Evolutionary conservation across 1,140 invertebrate genomes (phyloP), one percentile per base, ranked within the genome.

Genomic region (Mya arenaria): DNA sequence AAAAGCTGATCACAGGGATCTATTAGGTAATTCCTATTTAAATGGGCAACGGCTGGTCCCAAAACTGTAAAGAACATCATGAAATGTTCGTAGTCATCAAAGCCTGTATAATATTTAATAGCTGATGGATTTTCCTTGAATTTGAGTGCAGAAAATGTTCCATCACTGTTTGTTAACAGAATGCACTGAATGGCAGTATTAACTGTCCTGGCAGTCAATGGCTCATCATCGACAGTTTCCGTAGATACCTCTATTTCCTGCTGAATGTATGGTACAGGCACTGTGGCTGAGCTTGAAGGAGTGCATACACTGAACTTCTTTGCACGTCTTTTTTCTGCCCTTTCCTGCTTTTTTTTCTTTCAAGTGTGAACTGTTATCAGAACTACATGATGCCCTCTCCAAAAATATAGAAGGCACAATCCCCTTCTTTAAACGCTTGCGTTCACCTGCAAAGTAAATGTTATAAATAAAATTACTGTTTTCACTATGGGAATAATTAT

Each of bases 21-120:
- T n/a, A n/a, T 86, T 82, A 17, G 84, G 81, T 3, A 82, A 19
- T n/a, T 71, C 77, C 25, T 84, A 19, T 44, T 81, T 84, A 19
- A 84, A 36, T 39, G 66, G 77, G 60, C 82, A 58, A n/a, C 81
- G 36, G 68, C 73, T 17, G 62, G 66, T 19, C 71, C 80, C 1
- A 82, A 44, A 4, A 48, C 15, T 28, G 28, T 30, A 55, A 73
- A 85, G 17, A 85, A 74, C 23, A 80, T 41, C 75, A 75, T 84
- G 32, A 84, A 85, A 30, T 85, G 75, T 30, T 69, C 68, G 72
- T 63, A 85, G 30, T 65, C 13, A 15, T 68, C 19, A 63, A 85
- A 84, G 3, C 85, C 85, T 8, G 82, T 82, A 34, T 82, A 86
- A 60, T 75, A 84, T 15, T 32, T 44, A n/a, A 83, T 37, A 10